Conservation (phyloP, 2,113 vertebrate genomes). For the Micronycteris hirsuta region DNA sequence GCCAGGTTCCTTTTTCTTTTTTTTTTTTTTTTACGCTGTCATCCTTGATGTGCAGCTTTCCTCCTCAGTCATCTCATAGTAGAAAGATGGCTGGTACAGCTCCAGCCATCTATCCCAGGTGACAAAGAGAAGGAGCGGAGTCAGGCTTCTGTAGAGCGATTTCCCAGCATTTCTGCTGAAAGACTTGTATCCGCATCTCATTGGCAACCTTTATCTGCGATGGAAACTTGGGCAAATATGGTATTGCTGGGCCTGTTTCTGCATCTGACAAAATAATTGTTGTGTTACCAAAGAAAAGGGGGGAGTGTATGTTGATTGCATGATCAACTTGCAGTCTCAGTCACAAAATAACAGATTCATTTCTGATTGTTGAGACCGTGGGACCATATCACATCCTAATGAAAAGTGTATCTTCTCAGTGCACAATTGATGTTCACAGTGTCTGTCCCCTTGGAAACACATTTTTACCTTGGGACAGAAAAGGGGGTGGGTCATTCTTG, state of each 20-base stretch:
- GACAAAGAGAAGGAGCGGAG: not conserved
- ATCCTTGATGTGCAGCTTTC: not conserved
- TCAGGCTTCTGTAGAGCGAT: not conserved
- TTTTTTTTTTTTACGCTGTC: not conserved
- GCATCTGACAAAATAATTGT: not conserved
- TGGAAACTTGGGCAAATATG: not conserved
- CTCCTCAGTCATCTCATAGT: not conserved
- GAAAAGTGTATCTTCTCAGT: not conserved
- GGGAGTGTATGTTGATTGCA: not conserved
- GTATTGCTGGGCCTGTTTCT: not conserved
- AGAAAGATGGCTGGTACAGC: not conserved
- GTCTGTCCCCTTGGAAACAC: not conserved
- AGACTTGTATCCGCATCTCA: not conserved
- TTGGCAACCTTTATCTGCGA: not conserved
- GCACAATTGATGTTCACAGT: not conserved
- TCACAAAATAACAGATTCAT: not conserved
- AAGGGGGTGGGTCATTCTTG: not conserved
- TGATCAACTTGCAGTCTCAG: not conserved
- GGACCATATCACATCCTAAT: not conserved
- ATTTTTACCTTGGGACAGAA: not conserved
- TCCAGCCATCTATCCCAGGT: not conserved
- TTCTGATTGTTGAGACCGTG: not conserved
- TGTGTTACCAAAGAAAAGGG: not conserved
- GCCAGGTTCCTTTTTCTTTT: not conserved
- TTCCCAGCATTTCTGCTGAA: not conserved